Evolutionary conservation across 1,140 invertebrate species (phyloP), one percentile per base, ranked within the genome.

Genomic region (Galendromus occidentalis): DNA sequence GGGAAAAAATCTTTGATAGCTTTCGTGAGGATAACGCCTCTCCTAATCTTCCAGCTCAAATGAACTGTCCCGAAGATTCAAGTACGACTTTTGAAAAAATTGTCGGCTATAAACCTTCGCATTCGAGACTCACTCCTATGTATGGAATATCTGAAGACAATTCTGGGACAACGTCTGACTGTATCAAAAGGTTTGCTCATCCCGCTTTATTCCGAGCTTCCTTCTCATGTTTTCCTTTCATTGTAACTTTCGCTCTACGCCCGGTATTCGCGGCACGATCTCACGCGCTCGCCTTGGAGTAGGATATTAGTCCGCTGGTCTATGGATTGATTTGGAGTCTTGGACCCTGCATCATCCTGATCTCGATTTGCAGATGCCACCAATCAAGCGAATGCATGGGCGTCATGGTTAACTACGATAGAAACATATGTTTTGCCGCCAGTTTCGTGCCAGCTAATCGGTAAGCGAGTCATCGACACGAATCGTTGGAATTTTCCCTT

Each of bases 131-230:
- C 17, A 33, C 51, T 1, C 51, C 51, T 4, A 59, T 59, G 51
- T 59, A 59, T 22, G 51, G 51, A 20, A 25, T 59, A 17, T 59
- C 51, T 29, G 51, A 59, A 33, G 51, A 59, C 9, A 59, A 59
- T 33, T 59, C 51, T n/a, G 51, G 51, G 25, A 59, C 51, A 25
- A 59, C 51, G 4, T 25, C 51, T 1, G 51, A 59, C 33, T 59
- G 51, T 22, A 59, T 59, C 51, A 59, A 59, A 59, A 59, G 51
- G 51, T 59, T 59, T 22, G 51, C n/a, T n/a, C n/a, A n/a, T n/a
- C n/a, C n/a, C n/a, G n/a, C n/a, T n/a, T n/a, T n/a, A n/a, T n/a
- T n/a, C n/a, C n/a, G n/a, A n/a, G n/a, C n/a, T n/a, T n/a, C n/a
- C n/a, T n/a, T n/a, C n/a, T n/a, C n/a, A n/a, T n/a, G n/a, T n/a